Conservation (phyloP, 1,140 invertebrate genomes). For the Trichonephila clavipes region DNA sequence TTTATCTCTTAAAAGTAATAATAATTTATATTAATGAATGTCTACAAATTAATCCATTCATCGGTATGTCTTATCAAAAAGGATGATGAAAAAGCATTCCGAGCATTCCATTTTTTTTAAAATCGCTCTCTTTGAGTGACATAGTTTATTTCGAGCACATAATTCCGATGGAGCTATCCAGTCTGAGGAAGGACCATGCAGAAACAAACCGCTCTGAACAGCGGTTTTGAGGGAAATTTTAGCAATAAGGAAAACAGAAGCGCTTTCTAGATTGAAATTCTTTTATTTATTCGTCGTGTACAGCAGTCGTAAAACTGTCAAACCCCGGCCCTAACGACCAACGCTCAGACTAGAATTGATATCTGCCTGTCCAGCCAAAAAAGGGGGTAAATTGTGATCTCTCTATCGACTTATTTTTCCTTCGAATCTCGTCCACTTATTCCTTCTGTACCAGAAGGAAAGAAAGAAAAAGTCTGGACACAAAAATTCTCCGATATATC, state of each 20-base stretch:
- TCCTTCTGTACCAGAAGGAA: not conserved
- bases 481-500: not conserved
- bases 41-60: not conserved
- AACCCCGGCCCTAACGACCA: not conserved
- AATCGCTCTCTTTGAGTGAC: not conserved
- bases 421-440: not conserved
- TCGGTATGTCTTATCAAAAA: not conserved
- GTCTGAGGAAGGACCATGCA: not conserved
- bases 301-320: constrained; percentile 41
- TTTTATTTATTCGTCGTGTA: constrained; percentile 37
- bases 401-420: not conserved
- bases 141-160: not conserved
- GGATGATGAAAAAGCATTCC: not conserved
- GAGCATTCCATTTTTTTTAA: not conserved
- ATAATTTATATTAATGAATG: too few relatives aligned
- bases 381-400: constrained; percentile 35
- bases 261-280: constrained; percentile 17
- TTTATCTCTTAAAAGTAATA: too few relatives aligned
- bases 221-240: too few relatives aligned
- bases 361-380: not conserved
- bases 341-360: not conserved
- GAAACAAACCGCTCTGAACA: too few relatives aligned
- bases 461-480: not conserved
- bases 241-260: not conserved
- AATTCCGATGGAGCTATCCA: not conserved